phyloP scores from a whole-genome alignment of 2,888 invertebrate genomes.

The Chloroclysta siterata region DNA sequence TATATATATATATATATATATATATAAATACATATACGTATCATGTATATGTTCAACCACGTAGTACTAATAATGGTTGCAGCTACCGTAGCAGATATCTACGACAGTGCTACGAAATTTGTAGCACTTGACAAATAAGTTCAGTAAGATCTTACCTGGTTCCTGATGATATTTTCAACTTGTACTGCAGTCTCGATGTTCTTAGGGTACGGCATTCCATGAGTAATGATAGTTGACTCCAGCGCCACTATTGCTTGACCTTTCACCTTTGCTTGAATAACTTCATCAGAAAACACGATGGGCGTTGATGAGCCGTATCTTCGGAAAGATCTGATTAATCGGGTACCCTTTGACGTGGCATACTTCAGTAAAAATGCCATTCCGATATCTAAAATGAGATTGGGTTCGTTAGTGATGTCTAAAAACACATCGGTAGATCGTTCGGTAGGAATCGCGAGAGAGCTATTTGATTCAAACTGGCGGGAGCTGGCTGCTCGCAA shows the following conservation, averaged over 20 bases:
- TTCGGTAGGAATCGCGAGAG: constrained; percentile 41
- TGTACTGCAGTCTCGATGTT: constrained; percentile 94
- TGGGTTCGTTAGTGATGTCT: constrained; percentile 47
- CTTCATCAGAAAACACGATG: constrained; percentile 85
- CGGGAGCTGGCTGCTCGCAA: constrained; percentile 26
- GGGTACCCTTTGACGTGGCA: constrained; percentile 46
- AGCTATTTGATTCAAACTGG: constrained; percentile 40
- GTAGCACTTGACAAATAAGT: constrained; percentile 19
- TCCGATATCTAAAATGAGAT: constrained; percentile 54
- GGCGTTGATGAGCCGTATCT: constrained; percentile 54
- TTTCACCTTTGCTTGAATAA: constrained; percentile 86
- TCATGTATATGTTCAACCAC: neutral
- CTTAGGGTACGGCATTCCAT: constrained; percentile 98
- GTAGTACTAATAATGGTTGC: neutral
- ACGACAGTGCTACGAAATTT: constrained; percentile 38
- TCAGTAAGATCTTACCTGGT: constrained; percentile 79
- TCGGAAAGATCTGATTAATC: constrained; percentile 45
- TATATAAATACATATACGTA: too few relatives aligned
- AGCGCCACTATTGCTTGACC: constrained; percentile 94
- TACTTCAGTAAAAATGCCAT: constrained; percentile 66
- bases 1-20: neutral
- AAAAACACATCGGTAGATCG: constrained; percentile 46
- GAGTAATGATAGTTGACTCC: constrained; percentile 99
- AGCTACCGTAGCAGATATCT: constrained; percentile 33
- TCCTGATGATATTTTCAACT: constrained; percentile 91